Evolutionary conservation across 2,888 invertebrate species (phyloP), one percentile per base, ranked within the genome.

Genomic region (Eilema depressum): DNA sequence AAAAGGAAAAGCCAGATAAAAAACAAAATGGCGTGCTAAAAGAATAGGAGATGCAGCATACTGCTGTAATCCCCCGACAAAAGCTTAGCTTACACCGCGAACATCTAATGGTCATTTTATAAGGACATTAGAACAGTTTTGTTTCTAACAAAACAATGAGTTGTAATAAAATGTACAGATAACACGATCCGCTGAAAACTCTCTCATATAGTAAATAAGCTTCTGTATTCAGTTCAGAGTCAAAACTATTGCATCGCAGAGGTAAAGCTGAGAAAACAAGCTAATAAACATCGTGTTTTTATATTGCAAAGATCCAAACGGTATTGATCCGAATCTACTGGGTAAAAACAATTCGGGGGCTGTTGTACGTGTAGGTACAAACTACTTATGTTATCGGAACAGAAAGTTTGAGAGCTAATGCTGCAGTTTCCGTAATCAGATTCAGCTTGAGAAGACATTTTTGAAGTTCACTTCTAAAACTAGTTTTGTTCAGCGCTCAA

Each of bases 211-310:
- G 76, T 81, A 80, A 81, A 61, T 80, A 77, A 79, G 79, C 75
- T 79, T 75, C 14, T 69, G 74, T 65, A 75, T 80, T 78, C 76
- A 75, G 75, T 82, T 75, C 68, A 79, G 77, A 83, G 81, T 79
- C 78, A 81, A 81, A 81, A 81, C 82, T 80, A 80, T 81, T 75
- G 73, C 63, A 73, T 75, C 74, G 76, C 41, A 71, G 81, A 73
- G 60, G 70, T 71, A 63, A 66, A 53, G 10, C 61, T 69, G 63
- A 64, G 71, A 73, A 77, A 82, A 80, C 81, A 81, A 74, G 77
- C 75, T 73, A 79, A 81, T 81, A 82, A 81, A 83, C 79, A 72
- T 79, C 64, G 63, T 73, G 57, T 81, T 75, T 81, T 79, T 77
- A 82, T 70, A 76, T 60, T 61, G 70, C 70, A 76, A 70, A 65